phyloP scores from a whole-genome alignment of 2,888 invertebrate species.

The Acleris laterana region DNA sequence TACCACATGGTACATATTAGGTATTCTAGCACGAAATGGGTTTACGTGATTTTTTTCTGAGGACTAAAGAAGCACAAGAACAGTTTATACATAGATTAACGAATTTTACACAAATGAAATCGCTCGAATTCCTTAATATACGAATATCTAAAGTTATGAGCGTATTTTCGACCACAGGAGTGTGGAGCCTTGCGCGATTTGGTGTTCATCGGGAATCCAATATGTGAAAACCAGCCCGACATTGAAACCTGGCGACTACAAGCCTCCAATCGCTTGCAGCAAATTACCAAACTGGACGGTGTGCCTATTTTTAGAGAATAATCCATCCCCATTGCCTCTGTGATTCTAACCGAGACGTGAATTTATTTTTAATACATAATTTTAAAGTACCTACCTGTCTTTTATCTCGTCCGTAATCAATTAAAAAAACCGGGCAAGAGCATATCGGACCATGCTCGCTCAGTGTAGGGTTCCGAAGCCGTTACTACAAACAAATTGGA shows the following conservation, averaged over 20 bases:
- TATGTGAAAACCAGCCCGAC: conserved; percentile 88
- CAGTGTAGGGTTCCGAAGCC: too few relatives aligned
- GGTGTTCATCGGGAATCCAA: conserved; percentile 91
- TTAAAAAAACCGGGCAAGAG: too few relatives aligned
- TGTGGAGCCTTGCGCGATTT: conserved; percentile 89
- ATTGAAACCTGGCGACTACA: conserved; percentile 88
- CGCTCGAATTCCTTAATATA: too few relatives aligned
- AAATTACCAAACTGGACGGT: conserved; percentile 91
- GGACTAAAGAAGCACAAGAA: too few relatives aligned
- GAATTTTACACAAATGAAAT: too few relatives aligned
- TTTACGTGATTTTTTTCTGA: too few relatives aligned
- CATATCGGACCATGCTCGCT: too few relatives aligned
- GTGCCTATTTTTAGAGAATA: conserved; percentile 87
- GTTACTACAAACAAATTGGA: too few relatives aligned
- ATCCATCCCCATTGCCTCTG: background rate
- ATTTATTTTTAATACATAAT: background rate
- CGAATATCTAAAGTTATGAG: background rate
- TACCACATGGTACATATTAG: too few relatives aligned
- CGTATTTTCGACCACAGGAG: conserved; percentile 62
- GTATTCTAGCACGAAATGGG: too few relatives aligned
- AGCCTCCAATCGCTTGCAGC: conserved; percentile 88
- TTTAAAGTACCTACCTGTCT: background rate
- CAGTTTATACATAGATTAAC: too few relatives aligned
- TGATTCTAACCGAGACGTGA: too few relatives aligned
- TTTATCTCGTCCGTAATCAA: background rate